A percentile compares a stretch with the other conserved stretches of the same genome.
Evolutionary conservation across 2,797 vertebrate genomes (phyloP).

Genomic region (Danio jaintianensis): DNA sequence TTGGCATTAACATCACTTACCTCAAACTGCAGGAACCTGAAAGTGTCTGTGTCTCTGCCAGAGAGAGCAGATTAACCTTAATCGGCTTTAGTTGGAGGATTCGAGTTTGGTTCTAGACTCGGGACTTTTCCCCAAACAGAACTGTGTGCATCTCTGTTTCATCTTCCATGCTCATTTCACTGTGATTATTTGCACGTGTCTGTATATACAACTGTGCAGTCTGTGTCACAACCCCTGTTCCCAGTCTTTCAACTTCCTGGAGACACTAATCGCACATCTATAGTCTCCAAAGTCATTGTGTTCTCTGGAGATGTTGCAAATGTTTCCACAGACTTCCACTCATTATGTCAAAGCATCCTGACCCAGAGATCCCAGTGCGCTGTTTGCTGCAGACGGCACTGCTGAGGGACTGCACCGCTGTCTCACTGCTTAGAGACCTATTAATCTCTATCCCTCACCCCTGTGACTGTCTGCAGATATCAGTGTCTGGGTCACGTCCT

Average conservation of each 20-base stretch:
- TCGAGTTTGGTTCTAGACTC: conserved; percentile 21
- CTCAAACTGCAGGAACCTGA: not conserved
- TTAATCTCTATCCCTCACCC: conserved; percentile 29
- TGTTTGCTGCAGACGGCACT: conserved; percentile 41
- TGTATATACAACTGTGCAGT: conserved; percentile 4
- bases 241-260: conserved; percentile 10
- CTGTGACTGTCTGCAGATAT: conserved; percentile 34
- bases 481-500: conserved; percentile 24
- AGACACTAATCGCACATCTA: conserved; percentile 12
- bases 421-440: conserved; percentile 30
- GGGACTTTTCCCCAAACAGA: conserved; percentile 1
- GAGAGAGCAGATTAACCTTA: conserved; percentile 12
- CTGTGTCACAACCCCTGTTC: conserved; percentile 18
- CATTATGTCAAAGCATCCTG: conserved; percentile 35
- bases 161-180: conserved; percentile 16
- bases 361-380: conserved; percentile 17
- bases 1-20: conserved; percentile 6
- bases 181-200: conserved; percentile 14
- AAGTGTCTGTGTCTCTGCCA: conserved; percentile 13
- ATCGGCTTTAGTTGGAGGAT: conserved; percentile 28
- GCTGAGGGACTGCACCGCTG: not conserved
- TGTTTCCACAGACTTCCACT: conserved; percentile 42
- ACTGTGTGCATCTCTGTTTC: not conserved
- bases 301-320: not conserved
- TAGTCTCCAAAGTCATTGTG: conserved; percentile 7